Percentiles rank a stretch among this genome's conserved stretches.
phyloP scores from a whole-genome alignment of 2,797 vertebrate genomes.

The Lemur catta region DNA sequence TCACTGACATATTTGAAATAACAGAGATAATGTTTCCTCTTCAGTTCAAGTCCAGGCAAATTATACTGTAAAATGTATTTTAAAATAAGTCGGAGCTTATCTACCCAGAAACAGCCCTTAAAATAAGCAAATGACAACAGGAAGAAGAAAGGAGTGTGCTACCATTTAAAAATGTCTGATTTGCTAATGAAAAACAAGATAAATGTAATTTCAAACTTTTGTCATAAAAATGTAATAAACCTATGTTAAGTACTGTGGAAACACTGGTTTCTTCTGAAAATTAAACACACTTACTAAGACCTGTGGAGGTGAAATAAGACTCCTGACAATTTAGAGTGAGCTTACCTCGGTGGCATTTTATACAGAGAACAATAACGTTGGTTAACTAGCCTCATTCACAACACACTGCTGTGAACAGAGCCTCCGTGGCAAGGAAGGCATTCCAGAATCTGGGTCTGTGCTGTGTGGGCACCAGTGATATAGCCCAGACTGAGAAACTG shows the following conservation, averaged over 20 bases:
- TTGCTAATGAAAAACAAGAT: background rate
- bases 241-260: background rate
- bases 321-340: background rate
- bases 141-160: background rate
- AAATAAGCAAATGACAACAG: background rate
- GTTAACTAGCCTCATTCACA: background rate
- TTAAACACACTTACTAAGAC: background rate
- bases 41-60: background rate
- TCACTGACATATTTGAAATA: background rate
- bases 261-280: slow-evolving; percentile 23
- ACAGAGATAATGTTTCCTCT: background rate
- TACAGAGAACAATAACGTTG: background rate
- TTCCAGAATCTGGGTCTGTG: background rate
- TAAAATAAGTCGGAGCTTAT: slow-evolving; percentile 26
- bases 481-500: background rate
- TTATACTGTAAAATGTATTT: background rate
- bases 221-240: background rate
- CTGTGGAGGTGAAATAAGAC: background rate
- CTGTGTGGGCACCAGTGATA: background rate
- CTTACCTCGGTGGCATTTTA: background rate
- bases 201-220: slow-evolving; percentile 7
- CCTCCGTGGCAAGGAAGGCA: background rate
- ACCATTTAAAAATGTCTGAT: background rate
- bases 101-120: background rate
- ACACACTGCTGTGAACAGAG: background rate